Base-by-base conservation (phyloP, 2,797 vertebrate species). In the Poecilia picta region DNA sequence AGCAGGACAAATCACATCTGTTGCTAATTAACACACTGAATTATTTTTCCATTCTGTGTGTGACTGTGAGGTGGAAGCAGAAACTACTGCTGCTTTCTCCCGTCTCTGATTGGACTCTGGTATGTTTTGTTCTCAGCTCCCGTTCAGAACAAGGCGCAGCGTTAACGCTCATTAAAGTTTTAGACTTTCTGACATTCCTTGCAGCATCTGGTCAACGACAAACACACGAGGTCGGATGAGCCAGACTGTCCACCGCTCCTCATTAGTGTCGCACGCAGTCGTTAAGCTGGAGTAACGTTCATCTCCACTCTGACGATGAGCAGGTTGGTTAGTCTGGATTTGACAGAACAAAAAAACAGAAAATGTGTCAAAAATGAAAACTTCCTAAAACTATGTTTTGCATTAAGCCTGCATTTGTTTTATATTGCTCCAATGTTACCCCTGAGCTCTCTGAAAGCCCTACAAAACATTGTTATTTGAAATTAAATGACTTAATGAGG, bases 241-340 rank as follows among this genome's bases (percentile, higher is more conserved):
- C 59, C 59, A 36, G 28, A 33, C 64, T n/a, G 64, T 28, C 80
- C 76, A 71, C 86, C 71, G 76, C 83, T 45, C 74, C 64, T 84
- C 82, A 59, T 86, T 85, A 77, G 77, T 70, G 77, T 73, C 43
- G 59, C 0, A 33, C 11, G 53, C 5, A 68, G 41, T 72, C 8
- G 81, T 75, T 73, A 36, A 12, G 8, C n/a, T 31, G 31, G 59
- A 64, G 59, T 36, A 36, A 36, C 13, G 6, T 18, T 36, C 59
- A 64, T 62, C 10, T 31, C 28, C 28, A 62, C 16, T 64, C 31
- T 36, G 59, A 36, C 1, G 8, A 64, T 36, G 18, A 64, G 59
- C 59, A 62, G 57, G 28, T 31, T 62, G 28, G 59, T 62, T 36
- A 18, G 59, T 36, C 31, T 36, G 59, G 31, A 36, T 36, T 64